Conservation (phyloP, 2,113 vertebrate genomes). For the Penelope pileata region DNA sequence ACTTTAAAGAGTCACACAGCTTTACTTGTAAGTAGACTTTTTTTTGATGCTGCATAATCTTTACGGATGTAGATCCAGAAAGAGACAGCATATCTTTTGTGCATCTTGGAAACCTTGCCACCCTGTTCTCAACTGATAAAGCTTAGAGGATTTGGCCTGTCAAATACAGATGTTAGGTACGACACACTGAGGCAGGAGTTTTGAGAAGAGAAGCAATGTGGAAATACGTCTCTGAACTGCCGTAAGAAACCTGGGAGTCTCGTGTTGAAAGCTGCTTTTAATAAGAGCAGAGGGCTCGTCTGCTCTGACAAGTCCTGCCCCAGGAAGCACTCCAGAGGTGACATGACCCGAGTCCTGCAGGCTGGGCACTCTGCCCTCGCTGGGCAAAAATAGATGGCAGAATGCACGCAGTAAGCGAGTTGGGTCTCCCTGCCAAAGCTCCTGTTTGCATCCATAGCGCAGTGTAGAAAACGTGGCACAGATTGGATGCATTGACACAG, state of each 20-base stretch:
- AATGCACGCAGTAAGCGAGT: neutral
- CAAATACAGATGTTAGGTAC: neutral
- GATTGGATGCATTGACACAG: accelerated
- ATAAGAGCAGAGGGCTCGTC: neutral
- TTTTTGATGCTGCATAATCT: neutral
- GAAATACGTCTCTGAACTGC: neutral
- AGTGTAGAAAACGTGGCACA: neutral
- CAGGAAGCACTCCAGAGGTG: neutral
- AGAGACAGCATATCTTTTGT: neutral
- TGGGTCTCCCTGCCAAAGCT: neutral
- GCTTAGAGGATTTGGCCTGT: neutral
- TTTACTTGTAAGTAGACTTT: neutral
- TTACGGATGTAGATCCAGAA: neutral
- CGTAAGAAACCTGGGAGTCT: neutral
- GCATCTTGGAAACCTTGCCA: neutral
- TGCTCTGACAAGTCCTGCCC: neutral
- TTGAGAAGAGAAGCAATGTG: neutral
- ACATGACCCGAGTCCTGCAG: neutral
- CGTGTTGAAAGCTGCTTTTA: neutral
- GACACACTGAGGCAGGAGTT: neutral
- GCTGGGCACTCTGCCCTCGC: neutral
- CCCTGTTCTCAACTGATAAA: neutral
- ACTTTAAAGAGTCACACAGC: neutral
- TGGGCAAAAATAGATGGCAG: constrained; percentile 33
- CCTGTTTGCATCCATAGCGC: neutral